These are phyloP conservation scores for Passerculus sandwichensis DNA, from an alignment of 2,797 vertebrate genomes.

Conservation along the genomic window DNA sequence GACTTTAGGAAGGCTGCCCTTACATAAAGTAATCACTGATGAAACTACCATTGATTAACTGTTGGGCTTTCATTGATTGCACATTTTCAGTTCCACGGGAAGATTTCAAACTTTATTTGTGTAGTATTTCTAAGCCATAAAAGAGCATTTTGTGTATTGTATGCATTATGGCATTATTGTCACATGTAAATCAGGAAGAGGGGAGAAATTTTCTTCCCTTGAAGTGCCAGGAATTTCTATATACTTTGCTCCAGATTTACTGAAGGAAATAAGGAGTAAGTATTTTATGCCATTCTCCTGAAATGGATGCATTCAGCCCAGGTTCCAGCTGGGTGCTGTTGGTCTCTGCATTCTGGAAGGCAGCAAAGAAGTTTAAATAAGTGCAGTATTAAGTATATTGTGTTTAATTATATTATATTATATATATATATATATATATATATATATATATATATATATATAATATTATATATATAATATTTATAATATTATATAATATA, in stretches of 20 bases:
- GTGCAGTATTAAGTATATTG: not conserved
- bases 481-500: too few species aligned
- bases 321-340: not conserved
- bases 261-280: not conserved
- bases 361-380: not conserved
- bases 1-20: not conserved
- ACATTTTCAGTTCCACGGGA: conserved; percentile 7
- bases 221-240: not conserved
- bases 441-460: too few species aligned
- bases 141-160: not conserved
- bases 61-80: conserved; percentile 63
- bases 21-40: conserved; percentile 51
- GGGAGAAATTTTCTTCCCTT: not conserved
- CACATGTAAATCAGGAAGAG: not conserved
- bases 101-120: conserved; percentile 55
- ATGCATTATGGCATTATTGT: not conserved
- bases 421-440: too few species aligned
- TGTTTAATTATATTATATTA: too few species aligned
- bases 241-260: not conserved
- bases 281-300: not conserved
- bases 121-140: conserved; percentile 14
- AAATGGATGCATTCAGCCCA: not conserved
- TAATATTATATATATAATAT: too few species aligned
- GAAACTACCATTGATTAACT: conserved; percentile 66
- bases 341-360: not conserved